Base-by-base conservation (phyloP, 1,140 invertebrate genomes). In the Cyrtorhinus lividipennis region DNA sequence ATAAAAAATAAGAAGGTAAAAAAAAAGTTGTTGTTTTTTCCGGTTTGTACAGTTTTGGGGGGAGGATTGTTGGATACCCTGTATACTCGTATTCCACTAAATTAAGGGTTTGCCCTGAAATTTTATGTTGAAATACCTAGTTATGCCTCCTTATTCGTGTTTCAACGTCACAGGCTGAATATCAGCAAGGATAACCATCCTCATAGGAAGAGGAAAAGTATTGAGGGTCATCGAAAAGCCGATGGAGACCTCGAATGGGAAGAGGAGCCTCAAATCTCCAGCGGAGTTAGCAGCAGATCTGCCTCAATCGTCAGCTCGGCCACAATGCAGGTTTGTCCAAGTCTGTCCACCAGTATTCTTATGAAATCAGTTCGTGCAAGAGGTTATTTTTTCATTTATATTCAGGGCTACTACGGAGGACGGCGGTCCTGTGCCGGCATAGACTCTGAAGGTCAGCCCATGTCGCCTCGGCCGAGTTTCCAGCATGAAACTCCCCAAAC, bases 401-500 rank as follows among this genome's bases (percentile, higher is more conserved):
- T n/a, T n/a, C n/a, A 72, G 69, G 69, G 64, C 48, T 73, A 71
- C 59, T 71, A 70, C 62, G 56, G 59, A 12, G 66, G 65, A 56
- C 65, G 69, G 10, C 30, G 71, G 27, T 69, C 68, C 26, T 57
- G 67, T 46, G 62, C 68, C 45, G 62, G 64, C 56, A 24, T 66
- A 38, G 65, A 64, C 62, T 64, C 65, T 64, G 64, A 62, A 57
- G 62, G 63, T 56, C 30, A 65, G 44, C 63, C 63, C 53, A 58
- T 66, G 18, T 63, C 69, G 23, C 70, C 70, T 57, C 44, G 70
- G 44, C 74, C 79, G 2, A 80, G 75, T 58, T 79, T 82, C 67
- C 81, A 83, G 66, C 78, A 80, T 67, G 77, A 83, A 67, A 72
- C 77, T 61, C 81, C 74, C 56, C 81, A 78, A 69, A 77, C 75